Base-by-base conservation (phyloP, 2,797 vertebrate genomes). In the Manis crassicaudata region DNA sequence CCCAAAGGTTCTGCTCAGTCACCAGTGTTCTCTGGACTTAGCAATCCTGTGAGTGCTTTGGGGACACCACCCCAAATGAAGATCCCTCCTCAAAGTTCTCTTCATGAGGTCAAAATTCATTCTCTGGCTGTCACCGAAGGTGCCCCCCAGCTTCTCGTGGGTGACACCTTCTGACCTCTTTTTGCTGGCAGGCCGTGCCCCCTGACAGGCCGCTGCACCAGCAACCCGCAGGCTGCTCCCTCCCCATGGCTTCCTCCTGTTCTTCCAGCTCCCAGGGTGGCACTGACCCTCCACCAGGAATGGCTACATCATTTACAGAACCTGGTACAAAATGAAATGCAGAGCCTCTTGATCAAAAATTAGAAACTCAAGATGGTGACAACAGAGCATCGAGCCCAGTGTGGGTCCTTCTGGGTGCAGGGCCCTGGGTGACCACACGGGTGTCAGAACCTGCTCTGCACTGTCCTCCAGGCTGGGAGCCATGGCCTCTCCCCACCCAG, bases 401-500 rank as follows among this genome's bases (percentile, higher is more conserved):
- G 11, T 10, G 9, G 3, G 7, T n/a, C 50, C 17, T n/a, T 27
- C 4, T 63, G 12, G 23, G 12, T 4, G 8, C 1, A 17, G 35
- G 1, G 3, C 5, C 4, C 9, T 25, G 11, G 5, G 32, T 6
- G 11, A 50, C 67, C 1, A 2, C 17, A 8, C 18, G 27, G 52
- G 40, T 43, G 14, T 52, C 1, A 7, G 63, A 6, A 3, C 8
- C 6, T 11, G 35, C 11, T 43, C 37, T 40, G 23, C 3, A 0
- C 32, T 21, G 25, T 10, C 13, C 32, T 81, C 43, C 16, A 7
- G 50, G 40, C 6, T n/a, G n/a, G n/a, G n/a, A 54, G n/a, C 63
- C 12, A 10, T 0, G 16, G 1, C 12, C 27, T 70, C 56, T 50
- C 13, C 1, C 27, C 14, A 7, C 7, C 35, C 8, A 2, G 3